Conservation (phyloP, 23 tunicate species). For the Phallusia fumigata region DNA sequence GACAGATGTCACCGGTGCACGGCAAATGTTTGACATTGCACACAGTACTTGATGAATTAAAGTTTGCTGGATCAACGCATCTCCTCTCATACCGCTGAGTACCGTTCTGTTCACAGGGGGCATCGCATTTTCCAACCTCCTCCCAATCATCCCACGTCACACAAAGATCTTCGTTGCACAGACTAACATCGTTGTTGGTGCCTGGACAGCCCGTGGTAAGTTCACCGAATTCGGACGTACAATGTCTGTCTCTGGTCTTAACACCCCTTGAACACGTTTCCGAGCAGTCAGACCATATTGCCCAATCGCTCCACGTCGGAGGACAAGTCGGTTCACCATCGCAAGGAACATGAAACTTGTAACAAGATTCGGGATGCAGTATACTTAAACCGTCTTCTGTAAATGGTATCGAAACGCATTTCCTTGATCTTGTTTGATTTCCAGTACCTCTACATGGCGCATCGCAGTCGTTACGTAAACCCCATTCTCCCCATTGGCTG, state of each 20-base stretch:
- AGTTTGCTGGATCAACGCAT: neutral
- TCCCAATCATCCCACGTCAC: slow-evolving; percentile 3
- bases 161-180: slow-evolving; percentile 15
- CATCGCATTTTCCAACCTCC: slow-evolving; percentile 4
- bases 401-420: neutral
- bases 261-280: slow-evolving; percentile 29
- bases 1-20: slow-evolving; percentile 32
- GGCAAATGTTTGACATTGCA: neutral
- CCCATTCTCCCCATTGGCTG: slow-evolving; percentile 36
- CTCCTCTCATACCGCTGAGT: neutral
- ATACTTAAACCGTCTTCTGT: neutral
- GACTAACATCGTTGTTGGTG: neutral
- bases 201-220: neutral
- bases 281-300: slow-evolving; percentile 24
- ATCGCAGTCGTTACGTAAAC: slow-evolving; percentile 2
- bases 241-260: slow-evolving; percentile 17
- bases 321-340: slow-evolving; percentile 37
- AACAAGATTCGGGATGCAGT: slow-evolving; percentile 13
- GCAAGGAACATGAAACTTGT: neutral
- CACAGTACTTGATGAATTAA: neutral
- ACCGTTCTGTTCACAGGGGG: slow-evolving; percentile 38
- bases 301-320: slow-evolving; percentile 28
- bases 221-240: slow-evolving; percentile 20
- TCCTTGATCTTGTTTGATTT: slow-evolving; percentile 11
- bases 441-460: slow-evolving; percentile 24